These are phyloP conservation scores for Colossoma macropomum DNA, from an alignment of 2,113 vertebrate species.

Conservation along the genomic window DNA sequence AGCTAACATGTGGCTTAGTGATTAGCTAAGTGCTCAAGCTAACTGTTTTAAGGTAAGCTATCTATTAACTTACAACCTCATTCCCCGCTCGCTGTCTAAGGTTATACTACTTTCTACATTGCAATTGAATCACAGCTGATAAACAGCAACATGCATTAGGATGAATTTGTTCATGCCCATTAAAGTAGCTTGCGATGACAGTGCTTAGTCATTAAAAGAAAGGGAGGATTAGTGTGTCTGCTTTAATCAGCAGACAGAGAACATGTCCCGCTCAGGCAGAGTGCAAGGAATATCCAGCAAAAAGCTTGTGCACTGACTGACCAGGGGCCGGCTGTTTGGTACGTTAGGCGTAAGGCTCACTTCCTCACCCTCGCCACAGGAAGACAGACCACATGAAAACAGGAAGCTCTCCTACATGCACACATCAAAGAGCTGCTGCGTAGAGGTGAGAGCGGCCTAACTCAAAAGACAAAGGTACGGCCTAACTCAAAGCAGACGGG, in stretches of 20 bases:
- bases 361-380: conserved; percentile 40
- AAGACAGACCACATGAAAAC: conserved; percentile 43
- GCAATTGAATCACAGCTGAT: neutral
- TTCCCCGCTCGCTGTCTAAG: too few species aligned
- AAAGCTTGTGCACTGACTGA: neutral
- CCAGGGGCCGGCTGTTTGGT: conserved; percentile 6
- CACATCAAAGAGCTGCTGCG: conserved; percentile 25
- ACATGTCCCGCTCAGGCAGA: neutral
- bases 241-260: neutral
- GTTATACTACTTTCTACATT: too few species aligned
- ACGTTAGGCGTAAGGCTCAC: conserved; percentile 32
- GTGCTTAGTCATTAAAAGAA: neutral
- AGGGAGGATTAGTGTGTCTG: neutral
- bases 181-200: neutral
- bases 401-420: conserved; percentile 41
- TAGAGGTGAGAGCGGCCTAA: neutral
- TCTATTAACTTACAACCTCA: too few species aligned
- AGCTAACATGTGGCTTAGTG: too few species aligned
- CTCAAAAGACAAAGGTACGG: too few species aligned
- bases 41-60: too few species aligned
- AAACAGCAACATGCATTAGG: neutral
- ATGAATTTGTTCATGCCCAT: neutral
- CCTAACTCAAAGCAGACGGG: neutral
- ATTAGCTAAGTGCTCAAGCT: too few species aligned
- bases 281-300: neutral